These are phyloP conservation scores for Tragelaphus scriptus DNA, from an alignment of 2,113 vertebrate species.

Conservation along the genomic window DNA sequence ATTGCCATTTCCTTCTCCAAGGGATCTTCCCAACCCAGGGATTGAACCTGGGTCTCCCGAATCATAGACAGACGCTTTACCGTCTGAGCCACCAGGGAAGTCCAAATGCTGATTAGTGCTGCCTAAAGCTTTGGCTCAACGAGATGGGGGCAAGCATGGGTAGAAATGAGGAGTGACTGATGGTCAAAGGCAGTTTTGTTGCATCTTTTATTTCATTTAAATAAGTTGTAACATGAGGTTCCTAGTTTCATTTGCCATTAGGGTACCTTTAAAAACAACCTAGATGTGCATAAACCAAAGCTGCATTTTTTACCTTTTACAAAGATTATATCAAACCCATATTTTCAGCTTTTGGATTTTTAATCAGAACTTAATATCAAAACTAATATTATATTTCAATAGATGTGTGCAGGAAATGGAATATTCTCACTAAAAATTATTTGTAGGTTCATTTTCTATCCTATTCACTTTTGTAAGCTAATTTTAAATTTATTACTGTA, in stretches of 20 bases:
- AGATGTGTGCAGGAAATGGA: background rate
- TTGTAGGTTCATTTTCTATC: background rate
- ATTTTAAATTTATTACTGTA: background rate
- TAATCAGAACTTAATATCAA: background rate
- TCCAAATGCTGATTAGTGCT: background rate
- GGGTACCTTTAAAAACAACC: background rate
- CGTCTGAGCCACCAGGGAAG: no score
- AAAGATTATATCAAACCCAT: background rate
- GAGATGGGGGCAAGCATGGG: rapidly evolving
- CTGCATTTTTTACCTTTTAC: background rate
- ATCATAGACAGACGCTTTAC: no score
- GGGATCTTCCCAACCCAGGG: no score
- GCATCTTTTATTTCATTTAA: background rate
- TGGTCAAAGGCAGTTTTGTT: background rate
- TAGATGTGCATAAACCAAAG: background rate
- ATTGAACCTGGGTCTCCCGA: no score
- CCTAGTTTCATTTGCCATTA: background rate
- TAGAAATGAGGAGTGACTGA: background rate
- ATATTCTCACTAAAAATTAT: background rate
- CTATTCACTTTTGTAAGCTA: background rate
- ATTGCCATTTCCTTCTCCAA: no score
- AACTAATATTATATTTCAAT: background rate
- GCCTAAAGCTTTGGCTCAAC: background rate
- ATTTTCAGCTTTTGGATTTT: background rate
- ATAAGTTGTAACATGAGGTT: background rate